Conservation (phyloP, 1,140 invertebrate species). For the Microplitis demolitor region DNA sequence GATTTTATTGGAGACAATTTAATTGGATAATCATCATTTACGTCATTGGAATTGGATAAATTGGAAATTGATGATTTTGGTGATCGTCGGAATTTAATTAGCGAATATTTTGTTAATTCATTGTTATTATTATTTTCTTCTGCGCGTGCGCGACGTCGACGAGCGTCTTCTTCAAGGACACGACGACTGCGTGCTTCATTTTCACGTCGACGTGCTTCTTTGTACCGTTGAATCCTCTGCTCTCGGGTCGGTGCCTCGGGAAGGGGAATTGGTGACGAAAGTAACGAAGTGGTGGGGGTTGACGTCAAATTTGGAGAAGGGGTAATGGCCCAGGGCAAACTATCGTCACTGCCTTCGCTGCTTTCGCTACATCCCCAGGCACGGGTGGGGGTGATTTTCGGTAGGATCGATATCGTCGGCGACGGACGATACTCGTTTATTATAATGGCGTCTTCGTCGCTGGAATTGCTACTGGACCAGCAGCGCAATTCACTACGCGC, state of each 20-base stretch:
- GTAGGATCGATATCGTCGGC: slow-evolving; percentile 33
- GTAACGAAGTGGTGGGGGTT: no score
- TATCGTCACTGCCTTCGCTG: slow-evolving; percentile 60
- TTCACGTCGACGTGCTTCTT: slow-evolving; percentile 53
- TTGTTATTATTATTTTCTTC: slow-evolving; percentile 39
- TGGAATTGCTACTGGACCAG: slow-evolving; percentile 58
- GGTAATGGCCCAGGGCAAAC: slow-evolving; percentile 49
- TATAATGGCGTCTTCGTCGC: slow-evolving; percentile 51
- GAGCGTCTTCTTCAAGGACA: slow-evolving; percentile 55
- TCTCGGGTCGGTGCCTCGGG: slow-evolving; percentile 50
- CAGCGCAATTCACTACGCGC: slow-evolving; percentile 54
- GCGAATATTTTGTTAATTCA: background rate
- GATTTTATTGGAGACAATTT: background rate
- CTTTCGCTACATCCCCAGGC: slow-evolving; percentile 58
- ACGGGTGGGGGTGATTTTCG: slow-evolving; percentile 35
- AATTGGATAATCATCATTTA: background rate
- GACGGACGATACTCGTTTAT: slow-evolving; percentile 42
- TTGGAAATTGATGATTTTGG: no score
- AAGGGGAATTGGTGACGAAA: slow-evolving; percentile 8
- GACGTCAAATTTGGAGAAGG: slow-evolving; percentile 36
- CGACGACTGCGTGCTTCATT: slow-evolving; percentile 51
- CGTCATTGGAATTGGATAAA: background rate
- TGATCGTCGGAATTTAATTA: background rate
- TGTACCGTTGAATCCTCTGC: slow-evolving; percentile 56
- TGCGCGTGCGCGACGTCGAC: slow-evolving; percentile 39